These are phyloP conservation scores for Sceloporus tristichus DNA, from an alignment of 2,113 vertebrate genomes.

Conservation along the genomic window DNA sequence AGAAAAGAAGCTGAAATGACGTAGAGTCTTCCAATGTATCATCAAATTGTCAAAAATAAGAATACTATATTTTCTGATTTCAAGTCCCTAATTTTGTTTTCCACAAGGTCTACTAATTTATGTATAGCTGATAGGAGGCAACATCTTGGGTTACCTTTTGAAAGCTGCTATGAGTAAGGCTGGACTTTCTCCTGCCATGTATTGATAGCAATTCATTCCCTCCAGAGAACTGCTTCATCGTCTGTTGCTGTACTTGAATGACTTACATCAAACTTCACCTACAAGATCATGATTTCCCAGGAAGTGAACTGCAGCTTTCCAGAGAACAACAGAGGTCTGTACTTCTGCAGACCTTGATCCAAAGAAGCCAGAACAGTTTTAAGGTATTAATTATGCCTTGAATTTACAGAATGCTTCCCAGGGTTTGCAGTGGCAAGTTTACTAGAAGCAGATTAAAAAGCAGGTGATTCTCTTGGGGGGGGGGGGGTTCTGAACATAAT, in stretches of 20 bases:
- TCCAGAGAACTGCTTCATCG: background rate
- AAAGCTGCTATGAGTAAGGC: background rate
- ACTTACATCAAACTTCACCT: background rate
- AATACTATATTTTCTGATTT: background rate
- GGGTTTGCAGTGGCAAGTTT: background rate
- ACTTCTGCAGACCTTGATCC: conserved; percentile 38
- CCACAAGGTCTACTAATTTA: background rate
- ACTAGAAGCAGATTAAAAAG: conserved; percentile 13
- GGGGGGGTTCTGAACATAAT: background rate
- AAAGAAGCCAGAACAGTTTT: conserved; percentile 31
- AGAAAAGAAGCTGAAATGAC: background rate
- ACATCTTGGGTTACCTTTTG: background rate
- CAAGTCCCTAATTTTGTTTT: background rate
- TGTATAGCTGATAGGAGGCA: background rate
- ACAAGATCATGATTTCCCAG: background rate
- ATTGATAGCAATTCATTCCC: background rate
- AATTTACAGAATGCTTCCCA: background rate
- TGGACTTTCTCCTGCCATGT: background rate
- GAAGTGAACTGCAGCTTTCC: conserved; percentile 6
- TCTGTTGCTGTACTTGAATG: background rate
- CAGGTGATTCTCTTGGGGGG: background rate
- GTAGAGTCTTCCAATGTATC: background rate
- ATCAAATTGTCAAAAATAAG: background rate
- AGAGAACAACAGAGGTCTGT: conserved; percentile 37
- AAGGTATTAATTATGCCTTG: conserved; percentile 46